Evolutionary conservation across 2,888 invertebrate species (phyloP).

Genomic region (Oxystoma pomonae): DNA sequence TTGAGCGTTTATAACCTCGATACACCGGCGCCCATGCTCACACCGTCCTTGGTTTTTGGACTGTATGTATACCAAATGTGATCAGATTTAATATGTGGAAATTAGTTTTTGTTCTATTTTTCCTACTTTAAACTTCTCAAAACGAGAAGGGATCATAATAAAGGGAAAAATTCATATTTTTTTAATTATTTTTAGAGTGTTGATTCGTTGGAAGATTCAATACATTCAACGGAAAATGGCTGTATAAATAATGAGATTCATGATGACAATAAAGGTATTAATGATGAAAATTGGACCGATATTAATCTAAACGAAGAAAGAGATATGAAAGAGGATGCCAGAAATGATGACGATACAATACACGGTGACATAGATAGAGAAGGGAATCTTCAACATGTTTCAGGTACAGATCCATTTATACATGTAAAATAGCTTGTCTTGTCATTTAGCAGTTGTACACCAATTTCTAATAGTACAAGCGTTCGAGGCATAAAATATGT

Average conservation of each 20-base stretch:
- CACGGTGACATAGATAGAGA: slow-evolving; percentile 62
- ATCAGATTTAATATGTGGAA: too few relatives aligned
- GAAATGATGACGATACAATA: slow-evolving; percentile 57
- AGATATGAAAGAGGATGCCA: slow-evolving; percentile 51
- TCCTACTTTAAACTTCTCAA: too few relatives aligned
- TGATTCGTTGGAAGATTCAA: slow-evolving; percentile 79
- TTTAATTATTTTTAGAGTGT: too few relatives aligned
- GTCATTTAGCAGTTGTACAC: neutral
- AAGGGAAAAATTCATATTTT: too few relatives aligned
- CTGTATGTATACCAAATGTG: too few relatives aligned
- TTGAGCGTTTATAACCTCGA: too few relatives aligned
- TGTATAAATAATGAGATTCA: slow-evolving; percentile 62
- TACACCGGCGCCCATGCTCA: too few relatives aligned
- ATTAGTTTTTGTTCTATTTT: too few relatives aligned
- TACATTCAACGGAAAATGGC: slow-evolving; percentile 70
- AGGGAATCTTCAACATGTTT: slow-evolving; percentile 52
- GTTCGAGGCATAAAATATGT: too few relatives aligned
- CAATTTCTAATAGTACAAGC: neutral
- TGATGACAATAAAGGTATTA: slow-evolving; percentile 68
- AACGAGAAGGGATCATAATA: too few relatives aligned
- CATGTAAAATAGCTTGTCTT: too few relatives aligned
- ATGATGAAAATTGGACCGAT: slow-evolving; percentile 90
- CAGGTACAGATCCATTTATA: slow-evolving; percentile 20
- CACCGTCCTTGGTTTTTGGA: too few relatives aligned
- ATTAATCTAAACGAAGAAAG: slow-evolving; percentile 87